phyloP scores from a whole-genome alignment of 2,113 vertebrate species.

The Mus spicilegus region DNA sequence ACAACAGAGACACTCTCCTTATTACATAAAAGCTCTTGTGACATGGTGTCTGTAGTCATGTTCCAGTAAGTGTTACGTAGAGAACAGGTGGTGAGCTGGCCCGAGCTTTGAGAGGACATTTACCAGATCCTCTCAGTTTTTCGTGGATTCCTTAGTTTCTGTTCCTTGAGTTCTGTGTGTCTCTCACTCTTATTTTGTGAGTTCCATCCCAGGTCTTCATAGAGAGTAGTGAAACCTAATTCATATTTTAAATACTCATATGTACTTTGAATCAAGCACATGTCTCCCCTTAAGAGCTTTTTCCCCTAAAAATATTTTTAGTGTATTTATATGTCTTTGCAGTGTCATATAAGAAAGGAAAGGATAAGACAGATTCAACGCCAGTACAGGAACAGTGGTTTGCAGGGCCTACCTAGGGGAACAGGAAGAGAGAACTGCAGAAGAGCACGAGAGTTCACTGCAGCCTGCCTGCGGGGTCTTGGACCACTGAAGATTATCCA shows the following conservation, averaged over 20 bases:
- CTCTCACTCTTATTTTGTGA: not conserved
- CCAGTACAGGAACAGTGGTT: not conserved
- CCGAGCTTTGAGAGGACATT: not conserved
- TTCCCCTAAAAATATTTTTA: not conserved
- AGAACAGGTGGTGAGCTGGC: not conserved
- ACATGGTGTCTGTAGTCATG: rapidly evolving
- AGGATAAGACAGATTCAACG: not conserved
- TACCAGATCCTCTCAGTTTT: not conserved
- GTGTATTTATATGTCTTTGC: conserved; percentile 1
- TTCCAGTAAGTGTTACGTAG: not conserved
- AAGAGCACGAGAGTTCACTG: not conserved
- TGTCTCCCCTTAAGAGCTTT: not conserved
- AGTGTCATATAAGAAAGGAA: not conserved
- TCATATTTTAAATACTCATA: not conserved
- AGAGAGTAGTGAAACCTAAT: not conserved
- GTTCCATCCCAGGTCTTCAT: not conserved
- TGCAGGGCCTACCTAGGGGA: not conserved
- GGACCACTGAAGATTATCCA: not conserved
- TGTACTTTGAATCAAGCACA: not conserved
- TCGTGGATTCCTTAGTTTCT: not conserved
- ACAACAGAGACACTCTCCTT: not conserved
- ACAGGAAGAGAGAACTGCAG: not conserved
- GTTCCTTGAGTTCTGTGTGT: not conserved
- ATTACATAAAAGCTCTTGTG: not conserved
- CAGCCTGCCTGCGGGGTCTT: not conserved